Conservation (phyloP, 2,888 invertebrate genomes). For the Aphodius granarius region DNA sequence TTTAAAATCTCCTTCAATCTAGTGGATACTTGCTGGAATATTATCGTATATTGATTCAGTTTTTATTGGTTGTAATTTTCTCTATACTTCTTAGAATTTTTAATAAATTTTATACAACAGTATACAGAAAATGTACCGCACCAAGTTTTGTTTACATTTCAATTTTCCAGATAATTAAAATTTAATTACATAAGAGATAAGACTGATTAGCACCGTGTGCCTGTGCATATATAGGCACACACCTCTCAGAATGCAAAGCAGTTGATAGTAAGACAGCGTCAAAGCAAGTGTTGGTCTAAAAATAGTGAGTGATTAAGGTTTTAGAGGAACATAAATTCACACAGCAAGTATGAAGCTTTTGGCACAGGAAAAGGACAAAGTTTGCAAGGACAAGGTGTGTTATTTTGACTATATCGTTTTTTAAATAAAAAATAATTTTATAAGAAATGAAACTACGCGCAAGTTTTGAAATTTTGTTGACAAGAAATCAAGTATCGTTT, state of each 20-base stretch:
- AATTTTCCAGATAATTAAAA: background rate
- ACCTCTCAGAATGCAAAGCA: background rate
- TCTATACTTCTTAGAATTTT: no score
- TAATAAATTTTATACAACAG: no score
- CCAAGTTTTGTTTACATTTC: background rate
- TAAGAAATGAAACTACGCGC: background rate
- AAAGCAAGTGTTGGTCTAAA: background rate
- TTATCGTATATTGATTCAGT: background rate
- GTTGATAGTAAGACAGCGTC: background rate
- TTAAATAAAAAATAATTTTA: background rate
- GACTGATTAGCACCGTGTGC: background rate
- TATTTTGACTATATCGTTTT: background rate
- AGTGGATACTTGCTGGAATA: no score
- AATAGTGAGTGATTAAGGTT: background rate
- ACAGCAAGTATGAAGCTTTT: background rate
- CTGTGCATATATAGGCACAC: background rate
- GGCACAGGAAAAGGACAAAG: background rate
- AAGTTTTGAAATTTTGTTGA: background rate
- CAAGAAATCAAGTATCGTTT: no score
- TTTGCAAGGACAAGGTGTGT: background rate
- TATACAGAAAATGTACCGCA: background rate
- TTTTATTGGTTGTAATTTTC: no score
- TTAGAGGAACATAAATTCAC: background rate
- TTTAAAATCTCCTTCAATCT: background rate
- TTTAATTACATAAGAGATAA: background rate